These are phyloP conservation scores for Poecilobothrus nobilitatus DNA, from an alignment of 2,888 invertebrate species.

Conservation along the genomic window DNA sequence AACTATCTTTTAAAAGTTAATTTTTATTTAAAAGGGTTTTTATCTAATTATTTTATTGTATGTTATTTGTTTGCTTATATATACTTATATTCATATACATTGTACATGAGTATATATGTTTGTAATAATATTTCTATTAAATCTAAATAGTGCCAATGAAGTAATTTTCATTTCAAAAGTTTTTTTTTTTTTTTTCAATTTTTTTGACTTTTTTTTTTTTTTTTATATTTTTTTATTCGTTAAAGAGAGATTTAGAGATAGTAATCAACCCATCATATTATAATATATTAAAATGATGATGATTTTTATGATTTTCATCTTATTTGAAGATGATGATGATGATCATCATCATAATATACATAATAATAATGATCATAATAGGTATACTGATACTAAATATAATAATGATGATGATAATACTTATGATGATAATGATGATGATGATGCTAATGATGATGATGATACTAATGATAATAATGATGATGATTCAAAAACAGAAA, in stretches of 20 bases:
- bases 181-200: too few species aligned
- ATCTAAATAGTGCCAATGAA: slow-evolving; percentile 3
- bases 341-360: slow-evolving; percentile 21
- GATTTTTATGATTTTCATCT: too few species aligned
- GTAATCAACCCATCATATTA: not conserved
- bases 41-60: too few species aligned
- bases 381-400: slow-evolving; percentile 10
- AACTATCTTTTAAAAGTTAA: too few species aligned
- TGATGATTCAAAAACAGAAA: not conserved
- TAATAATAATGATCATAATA: slow-evolving; percentile 23
- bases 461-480: slow-evolving; percentile 7
- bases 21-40: too few species aligned
- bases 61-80: too few species aligned
- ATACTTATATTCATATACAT: too few species aligned
- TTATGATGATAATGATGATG: slow-evolving; percentile 13
- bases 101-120: too few species aligned
- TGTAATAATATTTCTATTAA: too few species aligned
- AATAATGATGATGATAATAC: slow-evolving; percentile 22
- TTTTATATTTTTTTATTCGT: not conserved
- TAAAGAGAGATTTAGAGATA: not conserved
- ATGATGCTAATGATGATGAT: slow-evolving; percentile 15
- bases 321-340: slow-evolving; percentile 18
- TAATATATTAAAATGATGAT: not conserved
- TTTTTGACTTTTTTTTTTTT: not conserved
- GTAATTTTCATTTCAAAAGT: not conserved